Evolutionary conservation across 2,113 vertebrate species (phyloP).

Genomic region (Parotia lawesii): DNA sequence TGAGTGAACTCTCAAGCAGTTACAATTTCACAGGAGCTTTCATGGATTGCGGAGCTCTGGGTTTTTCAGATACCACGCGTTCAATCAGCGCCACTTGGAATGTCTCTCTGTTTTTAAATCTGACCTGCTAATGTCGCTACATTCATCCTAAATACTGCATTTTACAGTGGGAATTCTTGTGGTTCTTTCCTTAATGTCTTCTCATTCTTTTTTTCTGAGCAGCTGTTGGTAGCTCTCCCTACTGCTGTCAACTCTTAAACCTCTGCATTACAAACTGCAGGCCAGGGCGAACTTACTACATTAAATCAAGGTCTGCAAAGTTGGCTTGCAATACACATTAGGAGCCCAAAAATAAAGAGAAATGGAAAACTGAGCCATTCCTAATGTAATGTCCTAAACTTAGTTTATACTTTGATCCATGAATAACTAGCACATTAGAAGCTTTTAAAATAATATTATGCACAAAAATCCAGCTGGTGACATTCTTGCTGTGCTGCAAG

Average conservation of each 20-base stretch:
- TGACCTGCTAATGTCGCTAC: background rate
- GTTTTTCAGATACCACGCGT: background rate
- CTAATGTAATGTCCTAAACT: background rate
- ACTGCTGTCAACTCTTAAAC: conserved; percentile 14
- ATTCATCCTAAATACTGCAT: conserved; percentile 20
- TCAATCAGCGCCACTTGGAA: conserved; percentile 6
- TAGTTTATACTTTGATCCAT: background rate
- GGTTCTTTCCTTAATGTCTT: background rate
- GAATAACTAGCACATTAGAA: background rate
- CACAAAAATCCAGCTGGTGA: background rate
- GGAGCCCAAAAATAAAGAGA: background rate
- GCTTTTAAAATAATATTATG: background rate
- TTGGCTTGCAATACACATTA: background rate
- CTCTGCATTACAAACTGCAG: conserved; percentile 30
- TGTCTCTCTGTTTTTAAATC: conserved; percentile 37
- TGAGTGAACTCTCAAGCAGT: conserved; percentile 54
- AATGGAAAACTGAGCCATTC: background rate
- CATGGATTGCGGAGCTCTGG: conserved; percentile 20
- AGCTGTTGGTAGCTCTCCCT: conserved; percentile 44
- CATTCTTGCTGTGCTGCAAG: background rate
- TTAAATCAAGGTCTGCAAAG: background rate
- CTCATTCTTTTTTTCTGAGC: conserved; percentile 5
- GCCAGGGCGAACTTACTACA: background rate
- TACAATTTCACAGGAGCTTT: conserved; percentile 48
- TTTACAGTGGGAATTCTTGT: conserved; percentile 38